Conservation (phyloP, 2,888 invertebrate genomes). For the Conus canariensis region DNA sequence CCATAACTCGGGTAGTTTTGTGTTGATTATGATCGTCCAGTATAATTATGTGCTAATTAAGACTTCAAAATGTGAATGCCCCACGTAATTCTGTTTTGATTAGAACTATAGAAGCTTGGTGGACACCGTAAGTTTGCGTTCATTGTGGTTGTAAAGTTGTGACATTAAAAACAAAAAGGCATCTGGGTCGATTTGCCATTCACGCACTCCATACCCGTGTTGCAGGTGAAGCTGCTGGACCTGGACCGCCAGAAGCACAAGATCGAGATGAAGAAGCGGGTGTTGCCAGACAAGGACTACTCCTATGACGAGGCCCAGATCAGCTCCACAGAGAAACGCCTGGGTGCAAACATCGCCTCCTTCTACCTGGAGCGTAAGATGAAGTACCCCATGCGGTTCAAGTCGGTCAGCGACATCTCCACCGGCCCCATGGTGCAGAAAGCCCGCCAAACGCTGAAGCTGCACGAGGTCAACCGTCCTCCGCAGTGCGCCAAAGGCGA, state of each 20-base stretch:
- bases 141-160: too few species aligned
- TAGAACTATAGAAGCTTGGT: too few species aligned
- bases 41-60: too few species aligned
- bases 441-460: conserved; percentile 63
- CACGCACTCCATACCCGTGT: neutral
- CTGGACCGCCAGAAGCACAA: conserved; percentile 68
- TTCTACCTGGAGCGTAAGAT: conserved; percentile 66
- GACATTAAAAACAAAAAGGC: too few species aligned
- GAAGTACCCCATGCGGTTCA: conserved; percentile 61
- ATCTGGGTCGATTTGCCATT: too few species aligned
- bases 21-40: too few species aligned
- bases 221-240: conserved; percentile 63
- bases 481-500: conserved; percentile 8
- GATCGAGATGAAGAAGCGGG: conserved; percentile 64
- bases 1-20: too few species aligned
- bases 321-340: conserved; percentile 60
- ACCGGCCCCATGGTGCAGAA: conserved; percentile 64
- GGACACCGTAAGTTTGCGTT: too few species aligned
- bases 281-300: conserved; percentile 67
- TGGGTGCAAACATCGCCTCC: conserved; percentile 63
- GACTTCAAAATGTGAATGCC: too few species aligned
- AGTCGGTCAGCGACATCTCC: conserved; percentile 59
- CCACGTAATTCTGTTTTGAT: too few species aligned
- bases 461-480: conserved; percentile 48
- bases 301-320: conserved; percentile 68